Conservation (phyloP, 2,797 vertebrate genomes). For the Sciaenops ocellatus region DNA sequence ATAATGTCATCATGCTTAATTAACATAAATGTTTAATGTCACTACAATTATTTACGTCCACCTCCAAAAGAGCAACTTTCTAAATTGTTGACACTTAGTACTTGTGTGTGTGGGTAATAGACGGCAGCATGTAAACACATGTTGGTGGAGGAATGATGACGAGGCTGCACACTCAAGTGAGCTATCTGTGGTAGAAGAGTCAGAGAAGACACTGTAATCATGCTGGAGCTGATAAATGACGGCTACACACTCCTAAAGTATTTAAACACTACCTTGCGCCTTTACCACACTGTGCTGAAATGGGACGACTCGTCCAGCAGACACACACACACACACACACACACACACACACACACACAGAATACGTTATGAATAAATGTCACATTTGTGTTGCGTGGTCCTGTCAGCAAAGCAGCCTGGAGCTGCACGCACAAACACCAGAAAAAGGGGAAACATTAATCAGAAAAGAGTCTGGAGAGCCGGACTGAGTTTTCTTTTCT, state of each 20-base stretch:
- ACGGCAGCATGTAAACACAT: constrained; percentile 78
- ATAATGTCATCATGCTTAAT: background rate
- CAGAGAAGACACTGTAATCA: constrained; percentile 72
- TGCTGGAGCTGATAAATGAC: constrained; percentile 67
- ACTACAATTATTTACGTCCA: background rate
- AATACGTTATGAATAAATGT: constrained; percentile 49
- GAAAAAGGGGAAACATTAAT: constrained; percentile 19
- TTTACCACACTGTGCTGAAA: constrained; percentile 41
- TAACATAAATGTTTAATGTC: background rate
- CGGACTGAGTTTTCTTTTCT: constrained; percentile 19
- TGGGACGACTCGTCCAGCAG: constrained; percentile 11
- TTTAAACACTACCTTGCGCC: constrained; percentile 63
- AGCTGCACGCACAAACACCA: constrained; percentile 5
- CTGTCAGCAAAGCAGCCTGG: constrained; percentile 19
- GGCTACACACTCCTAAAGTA: constrained; percentile 59
- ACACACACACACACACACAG: constrained; percentile 11
- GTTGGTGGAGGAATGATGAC: constrained; percentile 73
- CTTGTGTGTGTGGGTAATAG: constrained; percentile 44
- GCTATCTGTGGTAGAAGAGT: constrained; percentile 48
- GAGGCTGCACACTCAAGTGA: constrained; percentile 56
- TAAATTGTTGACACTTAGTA: constrained; percentile 41
- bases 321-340: constrained; percentile 9
- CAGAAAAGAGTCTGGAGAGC: constrained; percentile 26
- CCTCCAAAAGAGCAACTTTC: constrained; percentile 32
- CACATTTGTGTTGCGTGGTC: constrained; percentile 34